Conservation (phyloP, 2,888 invertebrate genomes). For the Apamea anceps region DNA sequence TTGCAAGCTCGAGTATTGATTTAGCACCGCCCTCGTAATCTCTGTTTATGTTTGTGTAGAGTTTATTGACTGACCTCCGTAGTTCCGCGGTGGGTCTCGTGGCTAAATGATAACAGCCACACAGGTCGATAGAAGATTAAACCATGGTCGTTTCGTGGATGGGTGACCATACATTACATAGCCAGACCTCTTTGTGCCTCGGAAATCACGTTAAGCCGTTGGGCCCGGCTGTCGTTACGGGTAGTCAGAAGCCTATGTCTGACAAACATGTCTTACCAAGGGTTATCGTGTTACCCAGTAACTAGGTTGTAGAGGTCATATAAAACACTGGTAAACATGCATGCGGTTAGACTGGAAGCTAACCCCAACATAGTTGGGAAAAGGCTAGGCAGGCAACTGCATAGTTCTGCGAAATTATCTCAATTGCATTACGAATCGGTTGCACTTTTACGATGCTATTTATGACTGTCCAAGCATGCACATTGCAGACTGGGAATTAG, state of each 20-base stretch:
- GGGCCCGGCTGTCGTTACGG: not conserved
- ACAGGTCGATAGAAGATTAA: not conserved
- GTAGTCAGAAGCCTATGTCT: not conserved
- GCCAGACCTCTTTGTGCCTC: not conserved
- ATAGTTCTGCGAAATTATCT: not conserved
- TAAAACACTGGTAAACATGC: not conserved
- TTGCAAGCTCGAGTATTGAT: slow-evolving; percentile 43
- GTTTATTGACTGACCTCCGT: not conserved
- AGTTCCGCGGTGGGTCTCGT: not conserved
- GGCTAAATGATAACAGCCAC: not conserved
- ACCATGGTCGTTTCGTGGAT: not conserved
- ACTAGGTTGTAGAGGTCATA: not conserved
- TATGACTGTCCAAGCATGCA: not conserved
- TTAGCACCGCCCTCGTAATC: slow-evolving; percentile 5
- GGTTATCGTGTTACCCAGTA: not conserved
- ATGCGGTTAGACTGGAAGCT: not conserved
- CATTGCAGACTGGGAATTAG: not conserved
- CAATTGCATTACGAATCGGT: not conserved
- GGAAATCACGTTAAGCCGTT: not conserved
- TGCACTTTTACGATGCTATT: not conserved
- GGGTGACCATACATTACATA: not conserved
- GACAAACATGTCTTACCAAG: not conserved
- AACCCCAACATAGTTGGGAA: not conserved
- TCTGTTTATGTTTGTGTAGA: not conserved
- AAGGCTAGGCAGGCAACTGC: not conserved